Evolutionary conservation across 2,888 invertebrate species (phyloP), one percentile per base, ranked within the genome.

Genomic region (Drosophila barbarae): DNA sequence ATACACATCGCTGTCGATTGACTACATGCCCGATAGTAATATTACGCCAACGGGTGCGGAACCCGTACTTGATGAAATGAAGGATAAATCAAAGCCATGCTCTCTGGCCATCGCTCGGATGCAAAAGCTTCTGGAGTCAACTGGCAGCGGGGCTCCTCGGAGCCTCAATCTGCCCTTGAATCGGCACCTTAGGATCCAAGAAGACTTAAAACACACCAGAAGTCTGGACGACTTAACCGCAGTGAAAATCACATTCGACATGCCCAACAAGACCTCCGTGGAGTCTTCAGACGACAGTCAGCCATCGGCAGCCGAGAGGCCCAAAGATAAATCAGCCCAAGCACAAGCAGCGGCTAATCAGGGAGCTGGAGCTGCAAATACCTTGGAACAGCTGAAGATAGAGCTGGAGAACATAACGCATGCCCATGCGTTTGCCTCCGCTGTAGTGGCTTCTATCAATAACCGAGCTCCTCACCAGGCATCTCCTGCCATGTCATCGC

Each of bases 371-470:
- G 77, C 83, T 6, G 91, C 91, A 46, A 91, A 91, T 64, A 92
- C 92, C 0, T 81, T 92, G 38, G 92, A 92, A 69, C 91, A 92
- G 71, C 82, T 92, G 4, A 92, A 92, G 84, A 92, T 92, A 58
- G 92, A 91, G 58, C 83, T 92, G 36, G 91, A 92, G 71, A 91
- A 92, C 69, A 90, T 92, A 57, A 92, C 91, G 30, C 91, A 91
- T 67, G 91, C 90, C 5, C 91, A 91, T 81, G 91, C 84, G 2
- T 76, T 86, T 50, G 80, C 87, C 6, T 83, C 86, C 1, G 86
- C 87, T 6, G 86, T 87, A 50, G 86, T 85, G 39, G 78, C 76
- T 23, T 84, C 81, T 39, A 87, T 78, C 47, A 77, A 66, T 63
- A 84, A 44, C 49, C 63, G 69, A 47, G 73, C 71, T 51, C 72